These are phyloP conservation scores for Nematostella vectensis DNA, from an alignment of 92 coral and sea anemone species.

Conservation along the genomic window DNA sequence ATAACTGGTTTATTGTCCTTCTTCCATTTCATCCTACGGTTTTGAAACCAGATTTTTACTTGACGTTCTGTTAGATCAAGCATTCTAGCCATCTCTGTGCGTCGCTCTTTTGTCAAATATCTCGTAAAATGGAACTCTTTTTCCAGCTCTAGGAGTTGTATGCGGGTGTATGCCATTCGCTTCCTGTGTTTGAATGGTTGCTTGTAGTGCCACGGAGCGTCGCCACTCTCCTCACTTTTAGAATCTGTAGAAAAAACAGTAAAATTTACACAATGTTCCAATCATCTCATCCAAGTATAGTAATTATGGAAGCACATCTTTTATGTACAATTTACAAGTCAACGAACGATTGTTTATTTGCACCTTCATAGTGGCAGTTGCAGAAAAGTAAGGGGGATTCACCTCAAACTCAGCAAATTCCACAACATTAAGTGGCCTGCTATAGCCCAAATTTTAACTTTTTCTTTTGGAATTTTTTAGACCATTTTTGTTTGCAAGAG, in stretches of 20 bases:
- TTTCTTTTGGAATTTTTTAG: too few species aligned
- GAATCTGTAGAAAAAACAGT: slow-evolving; percentile 13
- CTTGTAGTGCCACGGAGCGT: slow-evolving; percentile 85
- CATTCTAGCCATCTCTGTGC: slow-evolving; percentile 80
- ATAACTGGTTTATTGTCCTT: slow-evolving; percentile 98
- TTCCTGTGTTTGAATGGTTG: slow-evolving; percentile 95
- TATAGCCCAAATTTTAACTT: too few species aligned
- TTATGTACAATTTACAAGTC: too few species aligned
- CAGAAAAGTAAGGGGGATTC: too few species aligned
- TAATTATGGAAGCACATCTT: too few species aligned
- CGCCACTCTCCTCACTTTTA: slow-evolving; percentile 42
- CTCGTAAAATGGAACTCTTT: slow-evolving; percentile 98
- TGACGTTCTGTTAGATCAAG: slow-evolving; percentile 89
- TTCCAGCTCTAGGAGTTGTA: slow-evolving; percentile 90
- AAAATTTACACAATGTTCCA: neutral
- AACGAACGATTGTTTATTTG: too few species aligned
- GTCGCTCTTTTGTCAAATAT: slow-evolving; percentile 90
- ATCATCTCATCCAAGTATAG: neutral
- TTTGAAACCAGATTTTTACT: slow-evolving; percentile 99
- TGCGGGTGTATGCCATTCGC: slow-evolving; percentile 87
- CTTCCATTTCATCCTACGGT: slow-evolving; percentile 99
- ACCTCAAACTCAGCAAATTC: too few species aligned
- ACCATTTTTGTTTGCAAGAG: too few species aligned
- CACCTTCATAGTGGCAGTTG: too few species aligned
- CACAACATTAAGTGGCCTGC: too few species aligned